phyloP scores from a whole-genome alignment of 64 coral and sea anemone species.

The Montipora capricornis region DNA sequence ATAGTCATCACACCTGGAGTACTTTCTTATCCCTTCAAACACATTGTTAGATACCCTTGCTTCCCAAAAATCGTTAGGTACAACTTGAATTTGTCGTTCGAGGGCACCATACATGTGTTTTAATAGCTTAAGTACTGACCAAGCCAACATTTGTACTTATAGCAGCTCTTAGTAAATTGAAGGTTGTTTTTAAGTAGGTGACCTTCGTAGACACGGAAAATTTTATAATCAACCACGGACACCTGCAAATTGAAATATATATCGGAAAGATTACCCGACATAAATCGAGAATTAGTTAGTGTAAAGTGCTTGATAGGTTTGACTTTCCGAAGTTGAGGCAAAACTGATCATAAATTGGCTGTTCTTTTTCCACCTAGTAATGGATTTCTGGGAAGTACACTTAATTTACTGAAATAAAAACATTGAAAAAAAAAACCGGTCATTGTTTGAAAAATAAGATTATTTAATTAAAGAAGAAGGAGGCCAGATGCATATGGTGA shows the following conservation, averaged over 20 bases:
- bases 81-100: no score
- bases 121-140: no score
- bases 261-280: not conserved
- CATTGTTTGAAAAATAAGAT: constrained; percentile 4
- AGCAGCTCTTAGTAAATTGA: not conserved
- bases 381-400: not conserved
- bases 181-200: not conserved
- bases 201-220: not conserved
- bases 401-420: not conserved
- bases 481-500: not conserved
- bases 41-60: no score
- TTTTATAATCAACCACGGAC: not conserved
- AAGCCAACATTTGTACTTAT: not conserved
- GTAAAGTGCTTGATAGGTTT: not conserved
- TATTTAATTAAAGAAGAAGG: constrained; percentile 8
- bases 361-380: not conserved
- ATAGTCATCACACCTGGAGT: not conserved
- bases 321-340: not conserved
- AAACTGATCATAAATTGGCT: not conserved
- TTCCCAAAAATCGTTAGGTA: no score
- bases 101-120: no score
- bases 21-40: no score
- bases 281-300: not conserved
- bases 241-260: not conserved
- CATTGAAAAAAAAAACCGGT: not conserved